Evolutionary conservation across 1,140 invertebrate genomes (phyloP), one percentile per base, ranked within the genome.

Genomic region (Drosophila tropicalis): DNA sequence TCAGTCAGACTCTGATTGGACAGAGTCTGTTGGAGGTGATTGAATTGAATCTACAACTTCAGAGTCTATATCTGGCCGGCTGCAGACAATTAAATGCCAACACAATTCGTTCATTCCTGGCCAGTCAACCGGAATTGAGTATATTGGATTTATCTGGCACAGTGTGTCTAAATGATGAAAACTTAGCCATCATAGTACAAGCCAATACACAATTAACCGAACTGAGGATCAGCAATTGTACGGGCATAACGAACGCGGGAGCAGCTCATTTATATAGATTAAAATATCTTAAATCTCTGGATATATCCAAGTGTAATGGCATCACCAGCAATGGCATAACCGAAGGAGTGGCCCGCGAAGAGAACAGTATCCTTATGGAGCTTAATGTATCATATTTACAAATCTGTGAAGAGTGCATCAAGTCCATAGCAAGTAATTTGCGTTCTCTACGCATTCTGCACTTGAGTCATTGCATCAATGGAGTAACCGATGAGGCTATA

Each of bases 21-120:
- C 90, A 92, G 36, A 93, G 95, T n/a, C 81, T 96, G 34, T 2
- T 76, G 55, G 89, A 92, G 2, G 78, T 96, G 15, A 92, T 93
- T 34, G 91, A 93, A 72, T 79, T 94, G 5, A 77, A 68, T 58
- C 76, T 87, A 15, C 72, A 93, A 67, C 79, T 96, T 10, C 82
- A 94, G 66, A 93, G 93, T 9, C 78, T 96, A 9, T 91, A 93
- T 84, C 80, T 96, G 25, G 91, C 93, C 67, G 92, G 92, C 1
- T 96, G 96, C 92, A 94, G 95, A 70, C 95, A 96, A 76, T 86
- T 96, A 6, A 94, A 94, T 41, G 94, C 94, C 61, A 81, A 91
- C 12, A 95, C 95, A 12, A 93, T 96, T 15, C 81, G 92, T 12
- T 81, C 90, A 47, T 91, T 96, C 12, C 93, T 94, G 69, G 79